Evolutionary conservation across 2,888 invertebrate species (phyloP), one percentile per base, ranked within the genome.

Genomic region (Lasiommata megera): DNA sequence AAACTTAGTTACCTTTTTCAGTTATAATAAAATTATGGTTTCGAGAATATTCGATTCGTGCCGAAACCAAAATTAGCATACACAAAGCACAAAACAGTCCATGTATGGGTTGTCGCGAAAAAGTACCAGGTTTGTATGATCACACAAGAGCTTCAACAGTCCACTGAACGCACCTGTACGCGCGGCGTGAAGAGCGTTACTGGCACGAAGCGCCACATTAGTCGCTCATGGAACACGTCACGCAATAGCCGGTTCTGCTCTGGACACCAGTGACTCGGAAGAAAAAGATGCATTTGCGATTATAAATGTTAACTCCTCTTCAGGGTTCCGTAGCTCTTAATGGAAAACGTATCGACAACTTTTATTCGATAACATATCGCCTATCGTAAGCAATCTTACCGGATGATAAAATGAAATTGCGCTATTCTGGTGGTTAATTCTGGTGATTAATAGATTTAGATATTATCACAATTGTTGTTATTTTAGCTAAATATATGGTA

Each of bases 181-280:
- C 77, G 79, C 86, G 85, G 73, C 84, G 88, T 82, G 84, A 82
- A 77, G 78, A 81, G 72, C 84, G 82, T 78, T 83, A 89, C 89
- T 89, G 88, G 81, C 82, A 72, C 75, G 72, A 67, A 69, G 72
- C 74, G 76, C 71, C 82, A 77, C 80, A 84, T 84, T 83, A 84
- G 86, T 80, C 81, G 79, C 79, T 73, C 75, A 66, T 72, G 66
- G 77, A 77, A 82, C 83, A 86, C 88, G 88, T 87, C 88, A 88
- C 72, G 74, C 86, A 81, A 85, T 83, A 89, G 89, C 89, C 88
- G 88, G 88, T 89, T 88, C 79, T 78, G 73, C 57, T 77, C 74
- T 70, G 79, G 73, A 75, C 76, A 77, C 69, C 76, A 73, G 67
- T 75, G 74, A 71, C 78, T 82, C 76, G 76, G 77, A 81, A 82